These are phyloP conservation scores for Danio jaintianensis DNA, from an alignment of 2,797 vertebrate species.

Conservation along the genomic window DNA sequence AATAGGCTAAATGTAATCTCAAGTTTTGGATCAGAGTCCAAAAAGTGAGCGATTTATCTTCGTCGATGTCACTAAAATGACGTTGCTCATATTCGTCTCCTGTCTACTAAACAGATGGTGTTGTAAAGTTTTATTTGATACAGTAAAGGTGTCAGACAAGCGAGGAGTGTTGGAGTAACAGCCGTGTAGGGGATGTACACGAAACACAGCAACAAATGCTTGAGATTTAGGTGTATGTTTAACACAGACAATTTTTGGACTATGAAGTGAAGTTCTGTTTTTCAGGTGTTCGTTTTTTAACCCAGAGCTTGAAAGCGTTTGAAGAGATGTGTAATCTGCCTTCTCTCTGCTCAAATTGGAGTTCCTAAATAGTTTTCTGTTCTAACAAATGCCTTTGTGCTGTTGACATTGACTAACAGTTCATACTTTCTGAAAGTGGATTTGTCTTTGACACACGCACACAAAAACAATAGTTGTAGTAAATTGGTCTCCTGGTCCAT, in stretches of 20 bases:
- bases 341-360: conserved; percentile 10
- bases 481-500: conserved; percentile 43
- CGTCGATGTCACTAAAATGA: conserved; percentile 3
- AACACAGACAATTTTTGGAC: not conserved
- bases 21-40: conserved; percentile 1
- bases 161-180: conserved; percentile 3
- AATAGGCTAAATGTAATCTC: not conserved
- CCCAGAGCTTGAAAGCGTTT: not conserved
- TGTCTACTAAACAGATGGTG: conserved; percentile 24
- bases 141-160: conserved; percentile 17
- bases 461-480: not conserved
- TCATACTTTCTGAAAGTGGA: not conserved
- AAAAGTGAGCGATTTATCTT: not conserved
- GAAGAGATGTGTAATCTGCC: not conserved
- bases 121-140: conserved; percentile 23
- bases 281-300: not conserved
- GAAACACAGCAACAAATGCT: not conserved
- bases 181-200: not conserved
- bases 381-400: conserved; percentile 9
- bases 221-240: conserved; percentile 8
- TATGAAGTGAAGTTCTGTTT: conserved; percentile 5
- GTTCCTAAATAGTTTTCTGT: conserved; percentile 11
- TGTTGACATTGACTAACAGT: conserved; percentile 1
- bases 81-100: not conserved
- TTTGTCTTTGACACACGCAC: not conserved